These are phyloP conservation scores for Lampropteryx suffumata DNA, from an alignment of 2,888 invertebrate genomes.

Conservation along the genomic window DNA sequence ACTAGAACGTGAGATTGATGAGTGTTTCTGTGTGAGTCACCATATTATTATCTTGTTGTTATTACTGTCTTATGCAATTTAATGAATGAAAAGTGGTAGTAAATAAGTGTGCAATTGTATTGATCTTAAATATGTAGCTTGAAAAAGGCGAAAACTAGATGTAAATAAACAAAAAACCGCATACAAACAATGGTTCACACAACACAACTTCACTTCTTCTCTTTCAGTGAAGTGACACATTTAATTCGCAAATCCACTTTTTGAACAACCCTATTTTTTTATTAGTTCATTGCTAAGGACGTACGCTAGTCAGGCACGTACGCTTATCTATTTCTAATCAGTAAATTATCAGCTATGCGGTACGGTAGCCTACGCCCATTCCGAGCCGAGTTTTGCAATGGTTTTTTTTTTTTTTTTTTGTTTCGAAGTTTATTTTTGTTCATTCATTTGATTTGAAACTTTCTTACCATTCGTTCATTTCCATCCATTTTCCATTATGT, in stretches of 20 bases:
- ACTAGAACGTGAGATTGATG: conserved; percentile 34
- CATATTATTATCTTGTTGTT: conserved; percentile 33
- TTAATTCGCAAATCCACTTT: conserved; percentile 27
- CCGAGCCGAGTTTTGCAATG: conserved; percentile 39
- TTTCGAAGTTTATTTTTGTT: conserved; percentile 46
- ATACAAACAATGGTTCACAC: conserved; percentile 20
- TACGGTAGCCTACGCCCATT: conserved; percentile 68
- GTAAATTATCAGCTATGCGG: conserved; percentile 56
- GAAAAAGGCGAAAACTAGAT: background rate
- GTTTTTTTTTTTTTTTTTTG: background rate
- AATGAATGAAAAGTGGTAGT: conserved; percentile 53
- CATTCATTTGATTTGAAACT: background rate
- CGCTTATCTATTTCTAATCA: conserved; percentile 69
- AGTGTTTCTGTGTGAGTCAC: conserved; percentile 54
- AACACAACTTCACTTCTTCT: conserved; percentile 10
- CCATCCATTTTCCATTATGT: no score
- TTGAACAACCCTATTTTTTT: conserved; percentile 51
- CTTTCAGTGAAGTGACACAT: conserved; percentile 22
- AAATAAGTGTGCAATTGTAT: background rate
- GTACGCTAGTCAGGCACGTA: conserved; percentile 27
- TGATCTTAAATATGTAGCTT: background rate
- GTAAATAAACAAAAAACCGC: conserved; percentile 4
- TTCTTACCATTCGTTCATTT: no score
- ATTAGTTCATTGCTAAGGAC: conserved; percentile 55
- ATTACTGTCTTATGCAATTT: conserved; percentile 25